Conservation (phyloP, 2,797 vertebrate species). For the Octomys mimax region DNA sequence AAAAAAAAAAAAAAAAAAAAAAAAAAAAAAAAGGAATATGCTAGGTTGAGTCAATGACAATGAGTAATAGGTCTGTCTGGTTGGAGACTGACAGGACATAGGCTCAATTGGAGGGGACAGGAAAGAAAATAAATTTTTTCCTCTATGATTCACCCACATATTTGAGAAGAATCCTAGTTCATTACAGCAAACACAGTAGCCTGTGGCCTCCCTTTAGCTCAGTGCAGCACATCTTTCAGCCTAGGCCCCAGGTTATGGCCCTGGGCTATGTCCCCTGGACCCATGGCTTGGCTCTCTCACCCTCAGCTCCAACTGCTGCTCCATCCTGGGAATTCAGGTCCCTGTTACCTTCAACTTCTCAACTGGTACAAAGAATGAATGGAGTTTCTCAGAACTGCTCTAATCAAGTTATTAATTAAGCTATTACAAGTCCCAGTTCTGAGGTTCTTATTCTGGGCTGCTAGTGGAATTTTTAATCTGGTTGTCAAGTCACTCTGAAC, state of each 20-base stretch:
- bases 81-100: not conserved
- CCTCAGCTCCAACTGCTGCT: not conserved
- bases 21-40: too few relatives aligned
- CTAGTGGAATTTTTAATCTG: not conserved
- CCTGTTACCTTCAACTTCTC: not conserved
- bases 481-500: fast-evolving
- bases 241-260: fast-evolving
- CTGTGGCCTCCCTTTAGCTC: not conserved
- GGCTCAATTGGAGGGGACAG: not conserved
- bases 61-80: not conserved
- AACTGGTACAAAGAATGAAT: not conserved
- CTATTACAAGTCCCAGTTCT: not conserved
- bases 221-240: not conserved
- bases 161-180: not conserved
- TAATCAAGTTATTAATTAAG: not conserved
- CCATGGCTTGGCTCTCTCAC: fast-evolving
- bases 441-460: not conserved
- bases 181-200: not conserved
- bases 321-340: not conserved
- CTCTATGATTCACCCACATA: not conserved
- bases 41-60: not conserved
- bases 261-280: not conserved
- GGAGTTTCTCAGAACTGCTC: not conserved
- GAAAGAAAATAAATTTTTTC: not conserved
- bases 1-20: too few relatives aligned